phyloP scores from a whole-genome alignment of 2,797 vertebrate species.

The Mus minutoides region DNA sequence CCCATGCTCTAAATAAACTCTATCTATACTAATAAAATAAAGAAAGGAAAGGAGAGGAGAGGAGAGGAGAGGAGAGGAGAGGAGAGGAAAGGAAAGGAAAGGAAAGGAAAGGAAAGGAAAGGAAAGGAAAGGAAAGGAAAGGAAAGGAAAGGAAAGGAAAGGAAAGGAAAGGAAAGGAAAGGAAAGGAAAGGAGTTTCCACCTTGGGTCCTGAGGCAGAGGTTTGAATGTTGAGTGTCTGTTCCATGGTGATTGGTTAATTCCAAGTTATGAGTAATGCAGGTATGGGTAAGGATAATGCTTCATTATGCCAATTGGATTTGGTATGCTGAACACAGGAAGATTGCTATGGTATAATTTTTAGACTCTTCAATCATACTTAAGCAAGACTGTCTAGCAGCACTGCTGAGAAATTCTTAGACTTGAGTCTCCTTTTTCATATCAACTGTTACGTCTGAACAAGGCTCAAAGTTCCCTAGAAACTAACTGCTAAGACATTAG shows the following conservation, averaged over 20 bases:
- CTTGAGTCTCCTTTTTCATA: background rate
- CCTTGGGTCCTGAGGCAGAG: background rate
- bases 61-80: too few species aligned
- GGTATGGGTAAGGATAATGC: background rate
- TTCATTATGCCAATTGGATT: background rate
- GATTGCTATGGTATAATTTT: background rate
- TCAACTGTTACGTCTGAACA: background rate
- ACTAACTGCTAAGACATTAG: background rate
- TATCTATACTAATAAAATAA: too few species aligned
- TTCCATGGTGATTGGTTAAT: background rate
- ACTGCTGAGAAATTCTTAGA: slow-evolving; percentile 32
- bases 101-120: too few species aligned
- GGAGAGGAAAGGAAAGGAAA: too few species aligned
- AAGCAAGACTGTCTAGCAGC: background rate
- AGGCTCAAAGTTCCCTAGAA: background rate
- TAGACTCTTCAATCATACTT: slow-evolving; percentile 38
- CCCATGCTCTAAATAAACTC: too few species aligned
- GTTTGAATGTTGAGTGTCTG: background rate
- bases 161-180: too few species aligned
- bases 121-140: too few species aligned
- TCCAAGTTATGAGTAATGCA: background rate
- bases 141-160: too few species aligned
- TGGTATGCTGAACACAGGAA: background rate
- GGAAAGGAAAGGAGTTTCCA: background rate
- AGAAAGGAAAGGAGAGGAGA: too few species aligned